Base-by-base conservation (phyloP, 1,140 invertebrate genomes). In the Caenorhabditis briggsae region DNA sequence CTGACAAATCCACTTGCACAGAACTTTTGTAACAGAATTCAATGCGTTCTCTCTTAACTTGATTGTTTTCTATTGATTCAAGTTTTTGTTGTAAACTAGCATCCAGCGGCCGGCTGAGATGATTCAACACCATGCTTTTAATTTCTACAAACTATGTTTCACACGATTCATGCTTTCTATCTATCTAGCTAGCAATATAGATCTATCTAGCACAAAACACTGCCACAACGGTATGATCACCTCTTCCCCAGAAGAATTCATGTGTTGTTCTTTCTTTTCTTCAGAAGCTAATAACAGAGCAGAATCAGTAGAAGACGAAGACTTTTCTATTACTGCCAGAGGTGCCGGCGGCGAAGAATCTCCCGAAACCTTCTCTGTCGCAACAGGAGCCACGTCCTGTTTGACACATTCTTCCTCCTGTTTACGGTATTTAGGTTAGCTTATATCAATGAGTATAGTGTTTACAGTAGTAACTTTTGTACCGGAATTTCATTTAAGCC, bases 161-260 rank as follows among this genome's bases (percentile, higher is more conserved):
- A 33, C 33, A 33, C 33, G 33, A 33, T 33, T 46, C 64, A 70
- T 70, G 64, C 64, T 18, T 6, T 46, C 14, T 46, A 48, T 8
- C 5, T 33, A 41, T 16, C 20, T 70, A 70, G 1, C 16, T 70
- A 48, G 7, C 16, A 6, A 0, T 70, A 46, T 53, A 2, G 2
- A 14, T 16, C 33, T 78, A 78, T 78, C 43, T 78, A 78, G 11
- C 70, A 78, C 46, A 78, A 78, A 78, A 23, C 70, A 78, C 70
- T 16, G n/a, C 23, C 70, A 78, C 70, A 78, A 78, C 70, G 70
- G 53, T 78, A 6, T 25, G 11, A 46, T 78, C 70, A 78, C 70
- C 70, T 78, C 70, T 33, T 78, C 70, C 50, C 23, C 20, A 53
- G 23, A 18, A 78, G 6, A 33, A 33, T 33, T 59, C 9, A 33